phyloP scores from a whole-genome alignment of 1,140 invertebrate species.

The Drosophila athabasca region DNA sequence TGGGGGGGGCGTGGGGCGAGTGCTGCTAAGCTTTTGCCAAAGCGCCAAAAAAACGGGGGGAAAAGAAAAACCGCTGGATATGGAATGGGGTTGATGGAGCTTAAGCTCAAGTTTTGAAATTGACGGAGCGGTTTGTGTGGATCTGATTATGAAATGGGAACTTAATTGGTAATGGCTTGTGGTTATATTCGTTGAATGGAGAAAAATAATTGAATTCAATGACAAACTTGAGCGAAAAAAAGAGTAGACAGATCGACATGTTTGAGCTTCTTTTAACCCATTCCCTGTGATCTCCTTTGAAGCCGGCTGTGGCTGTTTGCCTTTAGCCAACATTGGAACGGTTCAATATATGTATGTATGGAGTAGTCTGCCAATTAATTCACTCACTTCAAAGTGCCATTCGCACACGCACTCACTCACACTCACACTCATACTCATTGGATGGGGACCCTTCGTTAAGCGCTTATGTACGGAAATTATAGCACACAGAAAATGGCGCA shows the following conservation, averaged over 20 bases:
- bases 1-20: not conserved
- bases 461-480: constrained; percentile 67
- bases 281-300: constrained; percentile 10
- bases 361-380: constrained; percentile 30
- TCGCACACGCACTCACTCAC: constrained; percentile 3
- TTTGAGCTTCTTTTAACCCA: not conserved
- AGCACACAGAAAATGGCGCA: constrained; percentile 61
- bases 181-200: not conserved
- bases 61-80: constrained; percentile 5
- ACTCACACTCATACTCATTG: constrained; percentile 16
- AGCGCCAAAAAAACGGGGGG: constrained; percentile 48
- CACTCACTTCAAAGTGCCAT: constrained; percentile 17
- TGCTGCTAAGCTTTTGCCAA: constrained; percentile 61
- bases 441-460: constrained; percentile 57
- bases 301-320: not conserved
- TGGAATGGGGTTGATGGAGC: constrained; percentile 1
- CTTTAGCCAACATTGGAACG: not conserved
- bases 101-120: constrained; percentile 37
- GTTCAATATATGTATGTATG: constrained; percentile 19
- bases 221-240: not conserved
- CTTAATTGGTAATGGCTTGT: constrained; percentile 12
- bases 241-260: not conserved
- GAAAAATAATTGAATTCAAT: not conserved
- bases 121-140: constrained; percentile 44
- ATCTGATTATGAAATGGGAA: constrained; percentile 44